phyloP scores from a whole-genome alignment of 1,140 invertebrate genomes.

The Phenacoccus solenopsis region DNA sequence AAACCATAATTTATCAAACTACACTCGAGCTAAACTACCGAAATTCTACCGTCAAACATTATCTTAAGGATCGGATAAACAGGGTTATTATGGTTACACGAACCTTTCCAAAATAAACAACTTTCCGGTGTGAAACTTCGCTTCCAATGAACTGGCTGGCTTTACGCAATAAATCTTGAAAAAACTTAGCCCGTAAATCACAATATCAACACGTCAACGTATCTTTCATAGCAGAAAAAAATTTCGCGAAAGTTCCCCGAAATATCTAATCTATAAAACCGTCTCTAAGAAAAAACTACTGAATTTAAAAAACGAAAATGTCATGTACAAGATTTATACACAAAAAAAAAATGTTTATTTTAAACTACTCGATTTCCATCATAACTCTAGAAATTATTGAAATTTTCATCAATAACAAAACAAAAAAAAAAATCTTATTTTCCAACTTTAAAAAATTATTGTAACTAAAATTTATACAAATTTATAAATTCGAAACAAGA shows the following conservation, averaged over 20 bases:
- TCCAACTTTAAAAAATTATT: background rate
- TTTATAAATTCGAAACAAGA: background rate
- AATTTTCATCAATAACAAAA: constrained; percentile 4
- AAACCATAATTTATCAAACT: too few relatives aligned
- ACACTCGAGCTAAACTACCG: too few relatives aligned
- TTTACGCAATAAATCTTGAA: background rate
- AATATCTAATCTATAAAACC: background rate
- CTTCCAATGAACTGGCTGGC: too few relatives aligned
- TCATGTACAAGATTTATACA: constrained; percentile 3
- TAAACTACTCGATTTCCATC: background rate
- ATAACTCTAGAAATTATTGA: background rate
- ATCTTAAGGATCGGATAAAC: too few relatives aligned
- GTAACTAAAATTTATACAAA: background rate
- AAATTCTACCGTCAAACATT: too few relatives aligned
- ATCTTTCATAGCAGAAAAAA: too few relatives aligned
- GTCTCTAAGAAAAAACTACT: background rate
- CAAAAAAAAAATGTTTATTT: too few relatives aligned
- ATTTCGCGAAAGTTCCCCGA: too few relatives aligned
- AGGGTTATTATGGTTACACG: too few relatives aligned
- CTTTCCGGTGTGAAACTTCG: background rate
- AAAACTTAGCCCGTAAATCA: background rate
- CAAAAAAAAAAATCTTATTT: background rate
- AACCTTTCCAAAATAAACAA: too few relatives aligned
- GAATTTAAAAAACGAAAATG: background rate
- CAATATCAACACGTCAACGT: too few relatives aligned